Percentiles rank a stretch among this genome's conserved stretches.
Conservation (phyloP, 35 echinoderm and acorn worm genomes). For the Hemicentrotus pulcherrimus region DNA sequence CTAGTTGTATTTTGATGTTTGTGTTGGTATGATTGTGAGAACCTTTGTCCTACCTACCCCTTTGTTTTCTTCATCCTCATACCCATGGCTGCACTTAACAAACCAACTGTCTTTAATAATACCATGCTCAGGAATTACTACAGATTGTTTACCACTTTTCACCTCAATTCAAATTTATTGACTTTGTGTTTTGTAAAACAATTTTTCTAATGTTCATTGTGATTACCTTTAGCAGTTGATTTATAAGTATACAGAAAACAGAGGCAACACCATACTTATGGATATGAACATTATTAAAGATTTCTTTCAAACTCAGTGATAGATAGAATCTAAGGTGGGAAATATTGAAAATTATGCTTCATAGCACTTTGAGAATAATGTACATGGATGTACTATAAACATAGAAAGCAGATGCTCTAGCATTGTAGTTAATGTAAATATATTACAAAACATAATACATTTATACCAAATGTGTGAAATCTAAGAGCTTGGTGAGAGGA, state of each 20-base stretch:
- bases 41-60: background rate
- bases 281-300: too few relatives aligned
- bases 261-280: too few relatives aligned
- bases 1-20: background rate
- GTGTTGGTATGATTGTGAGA: background rate
- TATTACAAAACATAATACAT: background rate
- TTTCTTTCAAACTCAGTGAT: too few relatives aligned
- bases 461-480: background rate
- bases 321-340: too few relatives aligned
- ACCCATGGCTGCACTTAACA: slow-evolving; percentile 7
- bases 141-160: background rate
- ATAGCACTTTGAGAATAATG: too few relatives aligned
- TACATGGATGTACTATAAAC: too few relatives aligned
- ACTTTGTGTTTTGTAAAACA: background rate
- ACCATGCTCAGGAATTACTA: background rate
- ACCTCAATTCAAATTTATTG: background rate
- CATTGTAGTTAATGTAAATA: background rate
- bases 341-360: too few relatives aligned
- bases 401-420: too few relatives aligned
- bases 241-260: background rate
- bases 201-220: background rate
- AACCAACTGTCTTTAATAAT: background rate
- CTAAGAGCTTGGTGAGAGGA: background rate
- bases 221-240: background rate
- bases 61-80: background rate